Percentiles rank a stretch among this genome's conserved stretches.
These are phyloP conservation scores for Crotalus horridus DNA, from an alignment of 2,113 vertebrate species.

Conservation along the genomic window DNA sequence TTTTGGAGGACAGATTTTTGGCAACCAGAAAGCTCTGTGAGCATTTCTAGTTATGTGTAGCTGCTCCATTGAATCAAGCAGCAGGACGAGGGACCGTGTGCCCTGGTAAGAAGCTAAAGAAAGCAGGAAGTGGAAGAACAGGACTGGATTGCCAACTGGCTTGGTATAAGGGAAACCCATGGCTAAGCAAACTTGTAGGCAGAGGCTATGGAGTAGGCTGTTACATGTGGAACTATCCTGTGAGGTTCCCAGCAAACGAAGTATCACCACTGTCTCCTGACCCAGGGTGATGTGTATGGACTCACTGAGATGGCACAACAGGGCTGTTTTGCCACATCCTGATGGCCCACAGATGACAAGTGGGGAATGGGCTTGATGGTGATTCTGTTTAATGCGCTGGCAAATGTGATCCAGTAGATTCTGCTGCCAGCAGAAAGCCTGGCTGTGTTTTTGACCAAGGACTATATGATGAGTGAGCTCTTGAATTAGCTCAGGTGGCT, in stretches of 20 bases:
- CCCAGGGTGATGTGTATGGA: conserved; percentile 55
- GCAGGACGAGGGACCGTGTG: conserved; percentile 65
- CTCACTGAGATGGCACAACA: conserved; percentile 72
- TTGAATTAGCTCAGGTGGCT: conserved; percentile 49
- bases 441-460: conserved; percentile 49
- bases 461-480: conserved; percentile 67
- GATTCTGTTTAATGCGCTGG: conserved; percentile 57
- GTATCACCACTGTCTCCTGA: conserved; percentile 46
- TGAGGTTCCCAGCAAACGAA: conserved; percentile 68
- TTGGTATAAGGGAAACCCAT: conserved; percentile 65
- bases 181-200: conserved; percentile 72
- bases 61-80: conserved; percentile 74
- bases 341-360: conserved; percentile 70
- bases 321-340: conserved; percentile 75
- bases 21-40: conserved; percentile 71
- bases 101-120: conserved; percentile 62
- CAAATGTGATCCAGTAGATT: conserved; percentile 69
- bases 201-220: conserved; percentile 68
- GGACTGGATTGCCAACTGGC: conserved; percentile 54
- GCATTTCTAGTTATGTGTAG: conserved; percentile 52
- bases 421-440: conserved; percentile 65
- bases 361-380: conserved; percentile 45
- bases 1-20: conserved; percentile 66
- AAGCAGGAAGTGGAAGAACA: conserved; percentile 71
- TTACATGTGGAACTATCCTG: conserved; percentile 60